Evolutionary conservation across 2,888 invertebrate genomes (phyloP).

Genomic region (Leptopilina myrica): DNA sequence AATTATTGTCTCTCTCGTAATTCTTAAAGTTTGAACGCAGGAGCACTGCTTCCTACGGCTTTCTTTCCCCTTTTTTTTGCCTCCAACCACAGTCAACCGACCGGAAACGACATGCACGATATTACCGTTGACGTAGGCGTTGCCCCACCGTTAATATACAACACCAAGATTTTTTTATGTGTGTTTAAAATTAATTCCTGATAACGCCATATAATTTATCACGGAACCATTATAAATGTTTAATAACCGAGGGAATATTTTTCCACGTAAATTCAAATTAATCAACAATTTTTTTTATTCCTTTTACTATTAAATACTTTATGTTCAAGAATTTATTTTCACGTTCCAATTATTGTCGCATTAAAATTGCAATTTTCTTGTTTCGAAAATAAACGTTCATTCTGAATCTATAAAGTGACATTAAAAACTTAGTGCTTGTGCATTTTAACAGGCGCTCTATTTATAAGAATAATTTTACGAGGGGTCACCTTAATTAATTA

Average conservation of each 20-base stretch:
- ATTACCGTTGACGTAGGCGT: background rate
- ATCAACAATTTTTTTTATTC: background rate
- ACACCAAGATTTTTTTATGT: background rate
- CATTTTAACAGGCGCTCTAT: no score
- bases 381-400: no score
- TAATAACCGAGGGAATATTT: background rate
- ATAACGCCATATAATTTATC: background rate
- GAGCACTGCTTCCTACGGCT: constrained; percentile 8
- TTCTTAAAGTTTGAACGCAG: constrained; percentile 10
- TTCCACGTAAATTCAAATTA: background rate
- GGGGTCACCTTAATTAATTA: no score
- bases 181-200: constrained; percentile 1
- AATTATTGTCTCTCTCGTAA: constrained; percentile 29
- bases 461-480: no score
- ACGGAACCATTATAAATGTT: background rate
- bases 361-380: no score
- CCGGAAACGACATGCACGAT: constrained; percentile 27
- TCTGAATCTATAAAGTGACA: no score
- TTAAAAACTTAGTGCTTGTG: no score
- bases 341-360: no score
- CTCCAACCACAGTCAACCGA: background rate
- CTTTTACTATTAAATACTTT: no score
- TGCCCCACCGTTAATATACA: background rate
- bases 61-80: background rate
- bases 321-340: no score